phyloP scores from a whole-genome alignment of 2,113 vertebrate species.

The Xerus inauris region DNA sequence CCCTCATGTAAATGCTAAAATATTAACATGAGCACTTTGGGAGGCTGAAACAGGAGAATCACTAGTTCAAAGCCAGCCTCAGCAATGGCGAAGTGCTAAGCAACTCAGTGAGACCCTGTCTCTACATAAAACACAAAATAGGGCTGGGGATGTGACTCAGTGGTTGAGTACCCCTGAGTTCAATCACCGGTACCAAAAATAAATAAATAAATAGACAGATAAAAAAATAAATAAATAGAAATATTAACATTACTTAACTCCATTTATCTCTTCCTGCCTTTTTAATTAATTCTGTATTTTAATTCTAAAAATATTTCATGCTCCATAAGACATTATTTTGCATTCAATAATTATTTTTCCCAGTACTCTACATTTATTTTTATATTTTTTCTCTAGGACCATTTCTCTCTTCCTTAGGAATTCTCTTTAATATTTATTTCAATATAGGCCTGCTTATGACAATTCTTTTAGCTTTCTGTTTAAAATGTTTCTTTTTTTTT shows the following conservation, averaged over 20 bases:
- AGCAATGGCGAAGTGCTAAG: no score
- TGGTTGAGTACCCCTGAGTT: no score
- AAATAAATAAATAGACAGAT: no score
- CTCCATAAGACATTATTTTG: background rate
- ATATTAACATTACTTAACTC: no score
- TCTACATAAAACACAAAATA: no score
- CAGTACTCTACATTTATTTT: background rate
- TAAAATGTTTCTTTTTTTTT: background rate
- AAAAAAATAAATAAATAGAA: no score
- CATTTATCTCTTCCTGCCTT: background rate
- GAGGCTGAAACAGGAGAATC: no score
- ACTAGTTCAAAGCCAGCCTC: no score
- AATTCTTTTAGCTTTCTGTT: background rate
- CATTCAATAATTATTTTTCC: background rate
- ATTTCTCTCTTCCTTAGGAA: conserved; percentile 20
- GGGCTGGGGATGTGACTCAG: no score
- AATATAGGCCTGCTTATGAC: background rate
- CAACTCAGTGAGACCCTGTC: no score
- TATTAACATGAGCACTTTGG: no score
- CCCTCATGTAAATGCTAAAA: background rate
- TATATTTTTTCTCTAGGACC: background rate
- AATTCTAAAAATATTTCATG: background rate
- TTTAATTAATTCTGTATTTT: conserved; percentile 1
- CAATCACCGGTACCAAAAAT: no score
- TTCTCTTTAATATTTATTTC: background rate